Evolutionary conservation across 2,797 vertebrate genomes (phyloP).

Genomic region (Microhierax caerulescens): DNA sequence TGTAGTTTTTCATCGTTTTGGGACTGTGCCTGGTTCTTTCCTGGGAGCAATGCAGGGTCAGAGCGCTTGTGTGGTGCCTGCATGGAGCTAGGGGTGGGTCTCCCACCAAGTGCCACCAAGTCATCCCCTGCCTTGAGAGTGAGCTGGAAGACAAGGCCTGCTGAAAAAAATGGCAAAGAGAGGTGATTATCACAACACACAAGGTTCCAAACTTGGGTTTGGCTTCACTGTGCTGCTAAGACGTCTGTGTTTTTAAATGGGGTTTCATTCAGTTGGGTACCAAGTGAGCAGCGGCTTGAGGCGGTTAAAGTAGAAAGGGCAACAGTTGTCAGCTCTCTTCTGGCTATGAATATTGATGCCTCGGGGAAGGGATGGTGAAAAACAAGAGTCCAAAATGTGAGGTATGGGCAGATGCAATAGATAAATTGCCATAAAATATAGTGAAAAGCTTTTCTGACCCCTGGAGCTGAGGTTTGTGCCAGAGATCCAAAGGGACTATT

Average conservation of each 20-base stretch:
- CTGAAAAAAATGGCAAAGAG: neutral
- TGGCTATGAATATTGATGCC: neutral
- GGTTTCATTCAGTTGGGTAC: neutral
- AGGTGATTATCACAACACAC: too few relatives aligned
- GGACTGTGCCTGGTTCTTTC: neutral
- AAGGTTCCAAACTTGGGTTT: too few relatives aligned
- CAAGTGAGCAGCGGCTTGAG: neutral
- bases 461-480: neutral
- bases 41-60: accelerated
- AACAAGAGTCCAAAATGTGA: neutral
- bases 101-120: accelerated
- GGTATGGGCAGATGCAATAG: neutral
- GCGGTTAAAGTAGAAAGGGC: neutral
- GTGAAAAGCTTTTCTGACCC: neutral
- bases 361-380: neutral
- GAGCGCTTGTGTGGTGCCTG: accelerated
- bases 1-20: neutral
- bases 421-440: neutral
- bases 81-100: neutral
- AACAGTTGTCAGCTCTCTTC: neutral
- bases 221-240: neutral
- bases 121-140: accelerated
- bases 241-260: neutral
- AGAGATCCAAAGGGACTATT: neutral
- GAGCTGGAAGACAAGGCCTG: neutral